Evolutionary conservation across 2,888 invertebrate species (phyloP), one percentile per base, ranked within the genome.

Genomic region (Lepas anatifera): DNA sequence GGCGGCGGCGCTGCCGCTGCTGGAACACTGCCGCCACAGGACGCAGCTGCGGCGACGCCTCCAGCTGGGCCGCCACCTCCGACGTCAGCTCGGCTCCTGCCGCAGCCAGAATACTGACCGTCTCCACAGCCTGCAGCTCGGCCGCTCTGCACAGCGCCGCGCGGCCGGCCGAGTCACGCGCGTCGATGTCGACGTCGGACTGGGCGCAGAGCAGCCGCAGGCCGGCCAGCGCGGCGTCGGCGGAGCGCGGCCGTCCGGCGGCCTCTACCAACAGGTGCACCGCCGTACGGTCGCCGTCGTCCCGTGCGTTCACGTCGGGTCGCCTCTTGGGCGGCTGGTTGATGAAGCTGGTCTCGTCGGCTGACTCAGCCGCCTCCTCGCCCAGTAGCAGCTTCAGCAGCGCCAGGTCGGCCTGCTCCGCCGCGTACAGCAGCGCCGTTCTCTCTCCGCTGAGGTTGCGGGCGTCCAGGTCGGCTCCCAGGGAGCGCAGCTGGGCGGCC

Each of bases 361-460:
- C 32, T 3, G 58, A 6, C n/a, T 50, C n/a, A 27, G 27, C 27
- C 27, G 27, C 27, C 32, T n/a, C 10, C 32, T 58, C 58, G 32
- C 13, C 58, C 32, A 58, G 0, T 85, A 95, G 74, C 89, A 90
- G 71, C 85, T 87, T n/a, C 82, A 96, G 35, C 81, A 87, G 72
- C 92, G 93, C 78, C 91, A 95, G 81, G 95, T 99, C 79, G 87
- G 87, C 22, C 84, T 85, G 69, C 79, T 90, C 63, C 86, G 89
- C 74, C 87, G 87, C 75, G 86, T 88, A 67, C 91, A 90, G 75
- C 82, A 98, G 10, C 87, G 90, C 74, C 18, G 58, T 32, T 18
- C 58, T 29, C 32, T 58, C 58, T 0, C 32, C 58, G 32, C 32
- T 3, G 32, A 58, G 58, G 58, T 58, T 32, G 32, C 58, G 58